Percentiles rank a stretch among this genome's conserved stretches.
Evolutionary conservation across 2,888 invertebrate species (phyloP).

Genomic region (Colostygia pectinataria): DNA sequence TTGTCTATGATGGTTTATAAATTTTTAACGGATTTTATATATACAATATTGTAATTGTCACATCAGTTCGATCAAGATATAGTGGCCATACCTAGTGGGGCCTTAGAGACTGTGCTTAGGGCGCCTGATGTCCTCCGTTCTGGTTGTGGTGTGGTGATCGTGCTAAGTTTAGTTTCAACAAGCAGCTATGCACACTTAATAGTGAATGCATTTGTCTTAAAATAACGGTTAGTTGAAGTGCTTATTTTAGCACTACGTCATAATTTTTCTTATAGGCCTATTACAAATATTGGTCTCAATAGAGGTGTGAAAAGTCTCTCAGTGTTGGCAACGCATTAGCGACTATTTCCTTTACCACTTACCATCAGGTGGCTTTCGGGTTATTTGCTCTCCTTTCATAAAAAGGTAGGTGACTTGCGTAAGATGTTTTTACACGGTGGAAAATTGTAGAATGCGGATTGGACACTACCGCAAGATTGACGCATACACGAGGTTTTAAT

Average conservation of each 20-base stretch:
- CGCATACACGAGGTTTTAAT: background rate
- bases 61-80: no score
- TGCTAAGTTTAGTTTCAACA: no score
- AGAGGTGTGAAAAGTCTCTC: slow-evolving; percentile 21
- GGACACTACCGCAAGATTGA: slow-evolving; percentile 2
- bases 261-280: background rate
- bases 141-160: no score
- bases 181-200: no score
- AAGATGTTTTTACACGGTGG: background rate
- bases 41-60: no score
- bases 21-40: no score
- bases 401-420: slow-evolving; percentile 8
- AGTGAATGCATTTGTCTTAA: background rate
- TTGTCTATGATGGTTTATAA: no score
- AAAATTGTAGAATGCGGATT: slow-evolving; percentile 12
- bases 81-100: no score
- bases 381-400: slow-evolving; percentile 12
- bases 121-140: no score
- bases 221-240: background rate
- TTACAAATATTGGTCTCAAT: slow-evolving; percentile 13
- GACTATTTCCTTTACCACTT: slow-evolving; percentile 7
- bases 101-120: no score
- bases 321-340: slow-evolving; percentile 20
- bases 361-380: slow-evolving; percentile 13
- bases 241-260: background rate